A percentile compares a stretch with the other conserved stretches of the same genome.
Evolutionary conservation across 2,888 invertebrate genomes (phyloP).

Genomic region (Oscheius sp.): DNA sequence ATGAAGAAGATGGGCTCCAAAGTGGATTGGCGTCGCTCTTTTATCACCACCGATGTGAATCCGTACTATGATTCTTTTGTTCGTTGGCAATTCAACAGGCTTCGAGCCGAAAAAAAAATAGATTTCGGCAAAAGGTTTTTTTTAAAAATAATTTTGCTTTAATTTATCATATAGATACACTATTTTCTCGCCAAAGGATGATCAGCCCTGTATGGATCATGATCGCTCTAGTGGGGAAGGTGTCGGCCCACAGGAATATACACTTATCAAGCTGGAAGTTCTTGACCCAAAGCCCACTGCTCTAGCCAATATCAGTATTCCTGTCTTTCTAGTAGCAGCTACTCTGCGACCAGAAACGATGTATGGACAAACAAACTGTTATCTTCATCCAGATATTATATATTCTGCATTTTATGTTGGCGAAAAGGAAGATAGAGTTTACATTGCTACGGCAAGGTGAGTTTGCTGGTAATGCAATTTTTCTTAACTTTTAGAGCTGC

Average conservation of each 20-base stretch:
- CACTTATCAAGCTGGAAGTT: slow-evolving; percentile 88
- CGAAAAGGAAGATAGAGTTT: slow-evolving; percentile 78
- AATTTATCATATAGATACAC: slow-evolving; percentile 77
- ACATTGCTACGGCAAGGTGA: slow-evolving; percentile 79
- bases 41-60: slow-evolving; percentile 97
- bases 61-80: slow-evolving; percentile 97
- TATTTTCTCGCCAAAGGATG: slow-evolving; percentile 92
- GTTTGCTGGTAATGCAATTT: background rate
- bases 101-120: slow-evolving; percentile 85
- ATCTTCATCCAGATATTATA: slow-evolving; percentile 92
- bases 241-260: slow-evolving; percentile 97
- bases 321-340: slow-evolving; percentile 88
- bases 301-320: slow-evolving; percentile 73
- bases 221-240: slow-evolving; percentile 95
- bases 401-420: slow-evolving; percentile 81
- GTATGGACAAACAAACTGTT: slow-evolving; percentile 99
- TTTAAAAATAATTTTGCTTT: background rate
- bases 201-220: slow-evolving; percentile 99
- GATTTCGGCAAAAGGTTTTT: slow-evolving; percentile 88
- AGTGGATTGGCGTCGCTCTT: slow-evolving; percentile 97
- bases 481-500: slow-evolving; percentile 79
- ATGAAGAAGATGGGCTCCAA: slow-evolving; percentile 87
- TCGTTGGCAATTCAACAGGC: slow-evolving; percentile 89
- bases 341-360: slow-evolving; percentile 98
- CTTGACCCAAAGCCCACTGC: slow-evolving; percentile 78